Evolutionary conservation across 2,113 vertebrate genomes (phyloP).

Genomic region (Myotis lucifugus): DNA sequence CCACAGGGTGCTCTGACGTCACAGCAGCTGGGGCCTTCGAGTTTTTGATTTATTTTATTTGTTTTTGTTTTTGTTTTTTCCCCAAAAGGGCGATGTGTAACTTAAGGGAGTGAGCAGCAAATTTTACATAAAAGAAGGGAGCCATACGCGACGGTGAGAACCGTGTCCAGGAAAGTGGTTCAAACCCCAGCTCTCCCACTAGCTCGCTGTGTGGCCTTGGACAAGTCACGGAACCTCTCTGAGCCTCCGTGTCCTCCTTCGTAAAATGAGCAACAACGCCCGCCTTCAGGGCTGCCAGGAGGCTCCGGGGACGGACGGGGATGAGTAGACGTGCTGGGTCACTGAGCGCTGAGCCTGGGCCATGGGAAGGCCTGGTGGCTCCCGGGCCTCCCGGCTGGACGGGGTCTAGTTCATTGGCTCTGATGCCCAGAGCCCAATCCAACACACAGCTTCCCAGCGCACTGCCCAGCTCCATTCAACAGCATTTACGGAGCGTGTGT

Average conservation of each 20-base stretch:
- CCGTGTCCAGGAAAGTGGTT: not conserved
- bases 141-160: fast-evolving
- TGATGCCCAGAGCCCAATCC: not conserved
- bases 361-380: fast-evolving
- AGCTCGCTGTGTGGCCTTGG: not conserved
- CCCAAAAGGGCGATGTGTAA: not conserved
- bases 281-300: fast-evolving
- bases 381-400: fast-evolving
- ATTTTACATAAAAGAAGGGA: not conserved
- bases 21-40: too few relatives aligned
- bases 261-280: not conserved
- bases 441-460: fast-evolving
- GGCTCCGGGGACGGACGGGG: fast-evolving
- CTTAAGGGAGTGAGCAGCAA: not conserved
- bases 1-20: not conserved
- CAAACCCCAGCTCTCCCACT: not conserved
- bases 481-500: fast-evolving
- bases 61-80: not conserved
- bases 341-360: not conserved
- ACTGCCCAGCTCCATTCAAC: not conserved
- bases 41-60: not conserved
- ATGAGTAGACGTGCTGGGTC: fast-evolving
- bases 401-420: not conserved
- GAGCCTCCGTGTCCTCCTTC: not conserved
- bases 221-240: not conserved